A percentile compares a stretch with the other conserved stretches of the same genome.
Conservation (phyloP, 2,888 invertebrate species). For the Chrysomela aeneicollis region DNA sequence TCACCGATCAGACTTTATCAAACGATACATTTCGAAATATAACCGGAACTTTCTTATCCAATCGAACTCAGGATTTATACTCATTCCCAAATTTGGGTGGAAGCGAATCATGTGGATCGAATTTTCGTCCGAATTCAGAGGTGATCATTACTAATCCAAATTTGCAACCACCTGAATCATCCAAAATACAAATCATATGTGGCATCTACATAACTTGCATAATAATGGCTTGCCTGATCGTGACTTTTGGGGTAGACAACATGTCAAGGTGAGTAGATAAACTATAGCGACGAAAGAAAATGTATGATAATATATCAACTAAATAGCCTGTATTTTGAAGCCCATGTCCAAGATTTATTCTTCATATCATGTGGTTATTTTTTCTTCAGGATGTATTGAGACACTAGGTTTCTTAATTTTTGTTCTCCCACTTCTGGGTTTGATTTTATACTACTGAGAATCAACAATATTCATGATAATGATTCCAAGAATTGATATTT, state of each 20-base stretch:
- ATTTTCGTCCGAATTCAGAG: conserved; percentile 72
- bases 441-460: no score
- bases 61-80: neutral
- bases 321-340: no score
- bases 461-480: no score
- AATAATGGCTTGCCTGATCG: conserved; percentile 76
- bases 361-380: no score
- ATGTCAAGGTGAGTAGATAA: conserved; percentile 70
- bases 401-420: no score
- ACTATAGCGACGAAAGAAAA: no score
- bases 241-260: conserved; percentile 83
- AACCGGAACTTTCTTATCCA: neutral
- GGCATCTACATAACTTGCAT: conserved; percentile 86
- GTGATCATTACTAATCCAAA: conserved; percentile 66
- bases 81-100: conserved; percentile 54
- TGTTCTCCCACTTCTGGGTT: no score
- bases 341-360: no score
- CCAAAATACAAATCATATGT: conserved; percentile 79
- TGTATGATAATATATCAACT: no score
- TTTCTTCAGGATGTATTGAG: no score
- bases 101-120: conserved; percentile 74
- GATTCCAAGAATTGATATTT: neutral
- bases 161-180: conserved; percentile 73
- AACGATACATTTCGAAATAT: neutral
- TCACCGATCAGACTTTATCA: neutral